These are phyloP conservation scores for Lepus americanus DNA, from an alignment of 2,113 vertebrate species.

Conservation along the genomic window DNA sequence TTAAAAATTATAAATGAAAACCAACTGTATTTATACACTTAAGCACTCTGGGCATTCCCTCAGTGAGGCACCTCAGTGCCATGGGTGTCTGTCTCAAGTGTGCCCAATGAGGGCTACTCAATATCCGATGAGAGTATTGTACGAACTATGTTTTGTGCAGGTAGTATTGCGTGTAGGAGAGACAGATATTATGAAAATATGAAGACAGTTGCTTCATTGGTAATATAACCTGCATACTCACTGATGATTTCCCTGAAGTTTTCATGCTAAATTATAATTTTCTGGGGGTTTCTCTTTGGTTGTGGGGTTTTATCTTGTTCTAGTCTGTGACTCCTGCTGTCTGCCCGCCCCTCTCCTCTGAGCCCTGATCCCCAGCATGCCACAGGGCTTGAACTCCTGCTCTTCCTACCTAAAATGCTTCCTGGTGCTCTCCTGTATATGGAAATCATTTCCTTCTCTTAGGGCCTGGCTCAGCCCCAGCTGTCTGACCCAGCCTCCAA, in stretches of 20 bases:
- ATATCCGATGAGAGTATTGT: not conserved
- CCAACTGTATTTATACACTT: not conserved
- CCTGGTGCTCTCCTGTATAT: accelerated
- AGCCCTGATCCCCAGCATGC: not conserved
- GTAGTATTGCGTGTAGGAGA: accelerated
- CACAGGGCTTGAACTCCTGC: not conserved
- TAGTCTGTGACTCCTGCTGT: not conserved
- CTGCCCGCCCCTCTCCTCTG: not conserved
- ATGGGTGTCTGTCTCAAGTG: not conserved
- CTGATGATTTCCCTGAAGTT: not conserved
- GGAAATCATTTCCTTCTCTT: not conserved
- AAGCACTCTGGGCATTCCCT: not conserved
- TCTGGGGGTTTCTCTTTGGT: no score
- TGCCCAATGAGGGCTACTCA: not conserved
- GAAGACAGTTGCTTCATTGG: not conserved
- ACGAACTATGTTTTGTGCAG: not conserved
- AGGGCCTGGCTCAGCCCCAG: not conserved
- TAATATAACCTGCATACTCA: not conserved
- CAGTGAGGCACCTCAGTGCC: not conserved
- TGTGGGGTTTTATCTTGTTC: not conserved
- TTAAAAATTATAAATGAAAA: not conserved
- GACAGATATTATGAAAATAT: not conserved
- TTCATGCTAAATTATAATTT: not conserved
- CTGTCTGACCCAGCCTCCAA: not conserved
- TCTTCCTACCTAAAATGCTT: not conserved